Evolutionary conservation across 2,113 vertebrate species (phyloP), one percentile per base, ranked within the genome.

Genomic region (Corythornis vintsioides): DNA sequence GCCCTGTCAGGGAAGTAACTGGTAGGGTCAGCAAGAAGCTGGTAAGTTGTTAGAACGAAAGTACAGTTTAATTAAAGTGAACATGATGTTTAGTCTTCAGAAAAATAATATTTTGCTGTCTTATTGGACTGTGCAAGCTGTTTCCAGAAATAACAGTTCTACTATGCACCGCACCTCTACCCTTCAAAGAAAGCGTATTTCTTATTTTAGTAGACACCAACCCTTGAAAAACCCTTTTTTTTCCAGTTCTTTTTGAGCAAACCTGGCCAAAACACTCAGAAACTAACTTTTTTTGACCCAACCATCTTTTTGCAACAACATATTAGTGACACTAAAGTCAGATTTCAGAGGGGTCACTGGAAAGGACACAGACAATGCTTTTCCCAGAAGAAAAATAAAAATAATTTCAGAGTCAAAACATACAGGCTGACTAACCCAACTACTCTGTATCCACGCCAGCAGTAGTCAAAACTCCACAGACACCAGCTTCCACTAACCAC

Each of bases 151-250:
- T 20, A 74, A 87, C 28, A 70, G 31, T 31, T 42, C 38, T 25
- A 9, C 35, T 12, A 21, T 0, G 2, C 31, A 38, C 63, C 59
- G 75, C 63, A 25, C 28, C 26, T 74, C 72, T 10, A 15, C 6
- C 11, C 69, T 15, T 64, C 47, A 56, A 63, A 3, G 2, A 63
- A 70, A 66, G 42, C 0, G 0, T 2, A 38, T 9, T 90, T 74
- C 38, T 60, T 42, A 25, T 28, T 45, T 42, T 42, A 3, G 13
- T 12, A 67, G 48, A 43, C 45, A 33, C 3, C 22, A 38, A 57
- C 11, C 10, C 70, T 20, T 22, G 9, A 19, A 60, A 82, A 25
- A 13, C 5, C 12, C 26, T 81, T 24, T 13, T 33, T 67, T 56
- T 64, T 81, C 17, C 57, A 67, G 47, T 12, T 19, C 6, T 12